A percentile compares a stretch with the other conserved stretches of the same genome.
phyloP scores from a whole-genome alignment of 2,888 invertebrate genomes.

The Aleiodes alternator region DNA sequence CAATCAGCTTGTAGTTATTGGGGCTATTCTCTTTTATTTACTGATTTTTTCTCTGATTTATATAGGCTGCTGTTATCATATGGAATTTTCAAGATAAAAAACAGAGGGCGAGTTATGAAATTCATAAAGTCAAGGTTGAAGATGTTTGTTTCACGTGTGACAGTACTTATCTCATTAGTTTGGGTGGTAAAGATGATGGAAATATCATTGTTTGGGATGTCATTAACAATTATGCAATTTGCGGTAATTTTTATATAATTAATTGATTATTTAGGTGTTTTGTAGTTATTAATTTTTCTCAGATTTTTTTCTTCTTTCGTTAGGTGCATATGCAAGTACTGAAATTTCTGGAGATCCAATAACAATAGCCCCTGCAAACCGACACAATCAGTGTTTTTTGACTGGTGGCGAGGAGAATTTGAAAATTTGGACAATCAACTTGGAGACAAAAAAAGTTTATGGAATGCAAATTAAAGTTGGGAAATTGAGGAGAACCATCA shows the following conservation, averaged over 20 bases:
- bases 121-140: constrained; percentile 93
- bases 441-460: constrained; percentile 82
- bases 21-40: background rate
- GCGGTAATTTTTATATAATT: constrained; percentile 68
- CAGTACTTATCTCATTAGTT: constrained; percentile 87
- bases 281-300: constrained; percentile 4
- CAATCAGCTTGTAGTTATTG: background rate
- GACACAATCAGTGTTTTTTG: constrained; percentile 82
- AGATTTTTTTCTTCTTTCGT: constrained; percentile 13
- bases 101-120: constrained; percentile 83
- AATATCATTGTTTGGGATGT: constrained; percentile 92
- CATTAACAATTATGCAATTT: constrained; percentile 76
- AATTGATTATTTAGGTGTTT: background rate
- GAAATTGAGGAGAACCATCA: constrained; percentile 86
- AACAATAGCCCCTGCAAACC: constrained; percentile 77
- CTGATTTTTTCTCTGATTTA: constrained; percentile 52
- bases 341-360: constrained; percentile 85
- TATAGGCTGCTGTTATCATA: constrained; percentile 85
- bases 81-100: constrained; percentile 87
- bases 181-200: constrained; percentile 94
- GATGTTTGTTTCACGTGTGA: constrained; percentile 88
- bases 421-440: constrained; percentile 85
- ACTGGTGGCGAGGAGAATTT: constrained; percentile 86
- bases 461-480: constrained; percentile 86
- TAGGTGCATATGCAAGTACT: constrained; percentile 78